Conservation (phyloP, 2,113 vertebrate species). For the Lethenteron camtschaticum region DNA sequence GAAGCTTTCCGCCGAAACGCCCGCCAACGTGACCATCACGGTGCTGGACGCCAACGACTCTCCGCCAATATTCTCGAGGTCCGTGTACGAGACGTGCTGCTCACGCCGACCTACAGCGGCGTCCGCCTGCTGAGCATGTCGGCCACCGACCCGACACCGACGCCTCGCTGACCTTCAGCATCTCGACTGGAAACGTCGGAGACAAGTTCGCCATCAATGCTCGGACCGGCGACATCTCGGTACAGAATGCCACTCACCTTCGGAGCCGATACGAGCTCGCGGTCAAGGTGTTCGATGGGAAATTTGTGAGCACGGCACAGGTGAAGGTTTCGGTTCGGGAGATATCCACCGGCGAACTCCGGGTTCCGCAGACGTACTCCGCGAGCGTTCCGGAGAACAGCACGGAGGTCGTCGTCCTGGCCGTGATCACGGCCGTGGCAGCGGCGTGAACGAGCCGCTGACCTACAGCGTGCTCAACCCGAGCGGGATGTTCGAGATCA, state of each 20-base stretch:
- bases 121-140: slow-evolving; percentile 51
- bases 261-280: slow-evolving; percentile 76
- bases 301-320: slow-evolving; percentile 41
- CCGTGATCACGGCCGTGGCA: slow-evolving; percentile 48
- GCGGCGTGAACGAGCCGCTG: slow-evolving; percentile 66
- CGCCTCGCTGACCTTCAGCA: slow-evolving; percentile 59
- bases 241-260: slow-evolving; percentile 68
- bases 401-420: slow-evolving; percentile 44
- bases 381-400: slow-evolving; percentile 54
- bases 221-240: slow-evolving; percentile 37
- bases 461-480: slow-evolving; percentile 79
- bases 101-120: slow-evolving; percentile 66
- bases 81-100: slow-evolving; percentile 44
- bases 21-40: slow-evolving; percentile 68
- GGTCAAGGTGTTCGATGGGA: slow-evolving; percentile 62
- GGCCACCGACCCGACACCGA: slow-evolving; percentile 66
- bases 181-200: slow-evolving; percentile 80
- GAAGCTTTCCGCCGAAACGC: slow-evolving; percentile 50
- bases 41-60: slow-evolving; percentile 83
- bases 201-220: slow-evolving; percentile 64
- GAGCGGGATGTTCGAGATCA: slow-evolving; percentile 61
- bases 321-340: slow-evolving; percentile 73
- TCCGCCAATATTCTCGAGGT: slow-evolving; percentile 48
- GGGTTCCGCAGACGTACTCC: slow-evolving; percentile 60
- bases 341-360: slow-evolving; percentile 55